Conservation (phyloP, 2,888 invertebrate genomes). For the Philereme transversata region DNA sequence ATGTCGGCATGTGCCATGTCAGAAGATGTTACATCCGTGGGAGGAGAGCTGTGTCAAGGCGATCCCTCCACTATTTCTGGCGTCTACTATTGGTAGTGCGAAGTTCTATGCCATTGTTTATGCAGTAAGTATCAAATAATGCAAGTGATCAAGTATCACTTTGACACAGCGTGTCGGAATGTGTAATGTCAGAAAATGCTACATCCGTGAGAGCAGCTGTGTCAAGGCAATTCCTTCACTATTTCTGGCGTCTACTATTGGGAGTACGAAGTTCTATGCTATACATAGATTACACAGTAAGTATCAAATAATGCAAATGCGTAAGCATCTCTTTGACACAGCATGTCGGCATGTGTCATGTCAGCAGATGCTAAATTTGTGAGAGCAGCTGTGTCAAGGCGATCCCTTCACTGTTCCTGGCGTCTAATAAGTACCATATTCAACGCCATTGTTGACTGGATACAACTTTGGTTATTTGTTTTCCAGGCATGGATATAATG, state of each 20-base stretch:
- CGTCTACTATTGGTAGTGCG: conserved; percentile 28
- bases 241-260: conserved; percentile 56
- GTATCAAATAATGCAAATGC: too few species aligned
- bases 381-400: conserved; percentile 62
- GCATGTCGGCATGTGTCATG: conserved; percentile 58
- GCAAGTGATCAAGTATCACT: too few species aligned
- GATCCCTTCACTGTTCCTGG: conserved; percentile 44
- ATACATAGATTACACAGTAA: conserved; percentile 73
- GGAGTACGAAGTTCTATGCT: conserved; percentile 75
- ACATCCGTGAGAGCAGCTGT: conserved; percentile 74
- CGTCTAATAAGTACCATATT: too few species aligned
- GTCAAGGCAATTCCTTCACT: conserved; percentile 45
- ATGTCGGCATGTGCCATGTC: conserved; percentile 57
- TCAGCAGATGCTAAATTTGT: conserved; percentile 65
- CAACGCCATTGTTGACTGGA: too few species aligned
- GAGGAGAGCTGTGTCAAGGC: conserved; percentile 58
- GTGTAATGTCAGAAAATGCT: conserved; percentile 57
- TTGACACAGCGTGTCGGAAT: conserved; percentile 45
- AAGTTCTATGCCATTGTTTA: too few species aligned
- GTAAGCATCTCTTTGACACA: too few species aligned
- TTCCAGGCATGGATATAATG: too few species aligned
- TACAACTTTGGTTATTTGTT: too few species aligned
- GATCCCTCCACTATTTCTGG: conserved; percentile 44
- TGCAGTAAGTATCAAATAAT: too few species aligned
- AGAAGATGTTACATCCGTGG: conserved; percentile 71